These are phyloP conservation scores for Alouatta palliata DNA, from an alignment of 2,113 vertebrate species.

Conservation along the genomic window DNA sequence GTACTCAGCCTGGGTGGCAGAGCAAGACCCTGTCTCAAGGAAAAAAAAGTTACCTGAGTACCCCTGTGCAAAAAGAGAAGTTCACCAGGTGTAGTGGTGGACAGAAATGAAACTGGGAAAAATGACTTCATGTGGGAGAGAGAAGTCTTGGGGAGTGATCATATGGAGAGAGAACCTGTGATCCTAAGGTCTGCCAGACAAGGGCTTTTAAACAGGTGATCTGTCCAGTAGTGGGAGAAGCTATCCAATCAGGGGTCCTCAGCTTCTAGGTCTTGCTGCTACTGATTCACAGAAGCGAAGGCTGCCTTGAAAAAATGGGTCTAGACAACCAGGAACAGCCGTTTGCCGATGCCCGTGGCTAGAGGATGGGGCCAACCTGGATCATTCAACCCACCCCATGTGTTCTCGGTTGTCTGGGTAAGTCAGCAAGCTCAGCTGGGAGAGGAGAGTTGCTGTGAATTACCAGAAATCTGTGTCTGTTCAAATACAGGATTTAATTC, in stretches of 20 bases:
- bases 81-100: neutral
- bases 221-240: neutral
- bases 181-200: neutral
- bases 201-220: neutral
- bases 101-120: neutral
- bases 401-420: neutral
- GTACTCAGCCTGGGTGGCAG: too few relatives aligned
- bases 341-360: neutral
- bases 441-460: slow-evolving; percentile 26
- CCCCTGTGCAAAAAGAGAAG: neutral
- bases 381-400: fast-evolving
- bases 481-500: neutral
- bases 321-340: neutral
- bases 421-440: slow-evolving; percentile 1
- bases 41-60: neutral
- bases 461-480: neutral
- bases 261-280: neutral
- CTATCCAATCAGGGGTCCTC: too few relatives aligned
- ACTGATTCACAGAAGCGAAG: neutral
- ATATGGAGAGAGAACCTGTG: neutral
- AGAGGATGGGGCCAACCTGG: neutral
- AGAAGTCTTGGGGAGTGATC: neutral
- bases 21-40: too few relatives aligned
- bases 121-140: neutral
- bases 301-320: fast-evolving